phyloP scores from a whole-genome alignment of 2,113 vertebrate genomes.

The Dromiciops gliroides region DNA sequence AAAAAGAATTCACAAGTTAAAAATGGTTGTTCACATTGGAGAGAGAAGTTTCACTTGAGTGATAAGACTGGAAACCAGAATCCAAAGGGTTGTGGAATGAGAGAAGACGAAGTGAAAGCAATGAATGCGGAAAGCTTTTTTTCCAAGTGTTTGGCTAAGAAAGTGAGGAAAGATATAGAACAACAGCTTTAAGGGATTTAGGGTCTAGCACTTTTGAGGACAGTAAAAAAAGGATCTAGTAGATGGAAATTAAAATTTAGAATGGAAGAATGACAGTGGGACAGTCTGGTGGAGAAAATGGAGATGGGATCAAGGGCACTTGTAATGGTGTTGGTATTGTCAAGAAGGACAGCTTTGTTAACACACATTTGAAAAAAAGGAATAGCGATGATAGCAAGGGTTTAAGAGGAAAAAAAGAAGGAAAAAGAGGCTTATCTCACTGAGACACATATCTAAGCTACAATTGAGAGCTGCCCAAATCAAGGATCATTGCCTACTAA shows the following conservation, averaged over 20 bases:
- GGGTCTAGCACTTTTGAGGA: not conserved
- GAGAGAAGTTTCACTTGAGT: not conserved
- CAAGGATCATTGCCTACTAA: not conserved
- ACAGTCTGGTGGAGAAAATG: not conserved
- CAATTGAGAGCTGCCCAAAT: not conserved
- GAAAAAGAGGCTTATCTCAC: not conserved
- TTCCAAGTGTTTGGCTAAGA: not conserved
- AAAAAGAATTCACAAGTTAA: not conserved
- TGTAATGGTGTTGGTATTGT: not conserved
- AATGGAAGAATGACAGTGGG: not conserved
- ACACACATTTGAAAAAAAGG: not conserved
- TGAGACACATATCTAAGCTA: not conserved
- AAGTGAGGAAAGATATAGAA: not conserved
- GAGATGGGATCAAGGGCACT: not conserved
- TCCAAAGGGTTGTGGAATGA: not conserved
- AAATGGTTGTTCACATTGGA: not conserved
- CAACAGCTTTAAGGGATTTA: not conserved
- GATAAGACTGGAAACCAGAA: not conserved
- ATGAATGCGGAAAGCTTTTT: not conserved
- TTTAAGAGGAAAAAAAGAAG: not conserved
- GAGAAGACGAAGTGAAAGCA: not conserved
- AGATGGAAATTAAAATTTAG: not conserved
- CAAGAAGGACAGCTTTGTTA: not conserved
- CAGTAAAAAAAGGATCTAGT: not conserved
- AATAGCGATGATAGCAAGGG: not conserved